Conservation (phyloP, 2,888 invertebrate genomes). For the Chrysolina americana region DNA sequence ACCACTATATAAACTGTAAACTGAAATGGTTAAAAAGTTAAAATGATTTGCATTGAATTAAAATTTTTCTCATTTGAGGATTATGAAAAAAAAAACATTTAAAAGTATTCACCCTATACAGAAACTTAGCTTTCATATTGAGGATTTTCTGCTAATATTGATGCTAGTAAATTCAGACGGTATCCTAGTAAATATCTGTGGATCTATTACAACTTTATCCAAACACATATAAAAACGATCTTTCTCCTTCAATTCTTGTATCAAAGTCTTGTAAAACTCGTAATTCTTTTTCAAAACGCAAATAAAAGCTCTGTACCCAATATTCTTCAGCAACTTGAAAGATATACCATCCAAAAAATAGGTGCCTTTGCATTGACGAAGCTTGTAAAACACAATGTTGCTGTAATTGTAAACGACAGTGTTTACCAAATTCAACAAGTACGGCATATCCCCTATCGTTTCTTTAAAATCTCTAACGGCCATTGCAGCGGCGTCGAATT, state of each 20-base stretch:
- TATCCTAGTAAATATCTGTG: conserved; percentile 39
- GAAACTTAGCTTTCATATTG: conserved; percentile 26
- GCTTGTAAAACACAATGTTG: conserved; percentile 37
- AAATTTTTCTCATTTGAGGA: too few relatives aligned
- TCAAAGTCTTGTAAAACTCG: conserved; percentile 42
- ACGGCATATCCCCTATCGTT: conserved; percentile 35
- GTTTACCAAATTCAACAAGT: conserved; percentile 23
- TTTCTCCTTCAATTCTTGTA: conserved; percentile 26
- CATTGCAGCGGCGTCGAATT: conserved; percentile 51
- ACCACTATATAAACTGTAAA: too few relatives aligned
- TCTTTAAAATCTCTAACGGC: conserved; percentile 38
- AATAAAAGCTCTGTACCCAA: conserved; percentile 49
- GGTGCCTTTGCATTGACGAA: conserved; percentile 37
- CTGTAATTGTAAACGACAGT: conserved; percentile 39
- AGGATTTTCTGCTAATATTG: conserved; percentile 32
- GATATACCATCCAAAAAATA: conserved; percentile 40
- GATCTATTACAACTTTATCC: conserved; percentile 25
- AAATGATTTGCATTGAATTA: too few relatives aligned
- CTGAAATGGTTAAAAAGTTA: too few relatives aligned
- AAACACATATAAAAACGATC: conserved; percentile 31
- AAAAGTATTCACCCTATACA: too few relatives aligned
- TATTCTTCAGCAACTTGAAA: conserved; percentile 39
- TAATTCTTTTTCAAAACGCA: conserved; percentile 49
- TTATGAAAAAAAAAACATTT: too few relatives aligned
- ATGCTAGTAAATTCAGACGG: conserved; percentile 39